These are phyloP conservation scores for Bombyx mori DNA, from an alignment of 1,140 invertebrate genomes.

Conservation along the genomic window ASM3026992v2 NC_085129.1:6648001-6648500, in stretches of 20 bases:
- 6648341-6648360: constrained; percentile 47
- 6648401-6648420: constrained; percentile 61
- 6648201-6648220: too few relatives aligned
- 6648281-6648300: constrained; percentile 53
- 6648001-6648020: too few relatives aligned
- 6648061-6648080: too few relatives aligned
- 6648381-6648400: constrained; percentile 66
- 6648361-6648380: constrained; percentile 70
- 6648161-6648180: too few relatives aligned
- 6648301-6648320: constrained; percentile 41
- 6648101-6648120: too few relatives aligned
- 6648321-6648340: constrained; percentile 46
- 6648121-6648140: too few relatives aligned
- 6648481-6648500: constrained; percentile 8
- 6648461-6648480: constrained; percentile 15
- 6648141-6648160: too few relatives aligned
- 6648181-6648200: too few relatives aligned
- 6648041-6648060: too few relatives aligned
- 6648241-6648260: constrained; percentile 17
- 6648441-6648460: constrained; percentile 13
- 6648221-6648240: too few relatives aligned
- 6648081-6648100: too few relatives aligned
- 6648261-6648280: constrained; percentile 27
- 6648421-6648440: constrained; percentile 62
- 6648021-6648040: too few relatives aligned